Conservation (phyloP, 1,140 invertebrate species). For the Heliothis virescens region DNA sequence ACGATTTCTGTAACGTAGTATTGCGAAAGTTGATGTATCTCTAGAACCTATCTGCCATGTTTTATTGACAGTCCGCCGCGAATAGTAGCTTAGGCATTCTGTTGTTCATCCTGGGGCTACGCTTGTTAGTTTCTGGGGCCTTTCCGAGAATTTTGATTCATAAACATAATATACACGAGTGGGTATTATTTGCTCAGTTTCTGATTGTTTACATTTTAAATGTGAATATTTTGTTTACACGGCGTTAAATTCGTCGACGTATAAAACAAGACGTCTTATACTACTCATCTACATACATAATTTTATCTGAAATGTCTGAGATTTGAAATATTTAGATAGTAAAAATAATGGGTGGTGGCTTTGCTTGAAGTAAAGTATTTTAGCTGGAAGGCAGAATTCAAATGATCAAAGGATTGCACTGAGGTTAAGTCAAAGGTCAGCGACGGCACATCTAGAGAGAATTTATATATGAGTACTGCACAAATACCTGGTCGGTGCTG, state of each 20-base stretch:
- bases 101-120: slow-evolving; percentile 28
- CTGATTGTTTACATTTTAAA: slow-evolving; percentile 12
- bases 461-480: slow-evolving; percentile 51
- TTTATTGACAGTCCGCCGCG: neutral
- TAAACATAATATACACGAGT: slow-evolving; percentile 10
- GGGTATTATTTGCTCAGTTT: neutral
- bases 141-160: slow-evolving; percentile 13
- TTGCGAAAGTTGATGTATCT: slow-evolving; percentile 39
- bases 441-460: slow-evolving; percentile 45
- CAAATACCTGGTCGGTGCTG: slow-evolving; percentile 46
- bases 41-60: slow-evolving; percentile 24
- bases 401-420: slow-evolving; percentile 9
- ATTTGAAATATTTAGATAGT: too few species aligned
- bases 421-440: slow-evolving; percentile 57
- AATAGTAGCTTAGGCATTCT: neutral
- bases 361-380: slow-evolving; percentile 1
- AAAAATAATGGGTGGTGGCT: too few species aligned
- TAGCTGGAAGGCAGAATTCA: slow-evolving; percentile 25
- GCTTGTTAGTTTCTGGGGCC: slow-evolving; percentile 22
- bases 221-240: neutral
- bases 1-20: slow-evolving; percentile 42
- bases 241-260: neutral
- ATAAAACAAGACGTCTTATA: too few species aligned
- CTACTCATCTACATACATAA: too few species aligned
- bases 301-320: neutral